Evolutionary conservation across 1,140 invertebrate genomes (phyloP).

Genomic region (Chironomus striatipennis): DNA sequence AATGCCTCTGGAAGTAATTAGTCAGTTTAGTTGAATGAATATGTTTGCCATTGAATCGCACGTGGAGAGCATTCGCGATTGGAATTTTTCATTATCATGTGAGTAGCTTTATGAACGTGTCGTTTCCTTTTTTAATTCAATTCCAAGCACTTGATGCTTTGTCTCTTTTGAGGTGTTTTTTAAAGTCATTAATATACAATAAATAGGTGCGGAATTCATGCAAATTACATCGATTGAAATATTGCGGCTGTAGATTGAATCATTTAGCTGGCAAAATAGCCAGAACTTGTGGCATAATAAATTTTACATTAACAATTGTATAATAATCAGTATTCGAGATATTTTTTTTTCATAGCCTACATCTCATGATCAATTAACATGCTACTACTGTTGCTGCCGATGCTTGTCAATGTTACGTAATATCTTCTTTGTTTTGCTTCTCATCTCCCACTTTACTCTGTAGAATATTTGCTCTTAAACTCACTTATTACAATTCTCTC

Average conservation of each 20-base stretch:
- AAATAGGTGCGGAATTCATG: not conserved
- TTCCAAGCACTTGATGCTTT: not conserved
- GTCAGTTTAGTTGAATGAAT: not conserved
- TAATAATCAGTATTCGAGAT: not conserved
- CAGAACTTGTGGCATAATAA: not conserved
- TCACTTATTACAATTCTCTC: not conserved
- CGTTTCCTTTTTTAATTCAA: not conserved
- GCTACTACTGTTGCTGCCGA: not conserved
- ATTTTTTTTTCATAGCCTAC: not conserved
- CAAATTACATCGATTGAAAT: not conserved
- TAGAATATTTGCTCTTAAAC: not conserved
- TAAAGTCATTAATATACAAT: too few relatives aligned
- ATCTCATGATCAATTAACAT: constrained; percentile 3
- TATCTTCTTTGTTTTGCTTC: constrained; percentile 2
- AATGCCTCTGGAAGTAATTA: not conserved
- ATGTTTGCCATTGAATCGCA: not conserved
- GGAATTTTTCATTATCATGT: not conserved
- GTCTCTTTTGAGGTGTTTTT: not conserved
- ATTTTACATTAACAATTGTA: not conserved
- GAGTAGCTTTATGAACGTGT: too few relatives aligned
- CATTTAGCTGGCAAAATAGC: not conserved
- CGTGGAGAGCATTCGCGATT: not conserved
- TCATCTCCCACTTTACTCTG: not conserved
- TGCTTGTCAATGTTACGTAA: not conserved
- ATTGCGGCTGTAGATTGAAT: not conserved